Evolutionary conservation across 2,113 vertebrate species (phyloP).

Genomic region (Aegotheles bennettii): DNA sequence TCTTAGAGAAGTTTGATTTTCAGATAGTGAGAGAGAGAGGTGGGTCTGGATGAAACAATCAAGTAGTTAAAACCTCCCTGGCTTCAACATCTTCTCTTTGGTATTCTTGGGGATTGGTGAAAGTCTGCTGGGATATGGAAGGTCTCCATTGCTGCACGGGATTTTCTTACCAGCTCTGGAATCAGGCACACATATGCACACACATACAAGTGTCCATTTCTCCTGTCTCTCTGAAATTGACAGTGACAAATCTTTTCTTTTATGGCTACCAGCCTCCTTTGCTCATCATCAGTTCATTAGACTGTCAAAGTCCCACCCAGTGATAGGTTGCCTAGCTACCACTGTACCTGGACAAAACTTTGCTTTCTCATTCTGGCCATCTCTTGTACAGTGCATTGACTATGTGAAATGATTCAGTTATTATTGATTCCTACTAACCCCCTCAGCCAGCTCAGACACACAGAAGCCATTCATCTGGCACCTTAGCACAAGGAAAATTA

Average conservation of each 20-base stretch:
- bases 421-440: not conserved
- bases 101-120: not conserved
- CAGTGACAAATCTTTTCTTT: not conserved
- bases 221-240: not conserved
- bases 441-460: not conserved
- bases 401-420: not conserved
- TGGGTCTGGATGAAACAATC: not conserved
- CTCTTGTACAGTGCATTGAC: not conserved
- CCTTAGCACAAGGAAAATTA: not conserved
- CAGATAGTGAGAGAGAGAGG: not conserved
- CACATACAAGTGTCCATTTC: not conserved
- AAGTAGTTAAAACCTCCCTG: not conserved
- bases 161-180: not conserved
- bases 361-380: not conserved
- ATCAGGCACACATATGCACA: not conserved
- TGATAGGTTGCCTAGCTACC: conserved; percentile 3
- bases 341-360: conserved; percentile 13
- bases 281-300: not conserved
- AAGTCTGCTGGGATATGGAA: not conserved
- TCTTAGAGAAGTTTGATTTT: conserved; percentile 11
- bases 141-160: not conserved
- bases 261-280: not conserved
- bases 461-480: not conserved
- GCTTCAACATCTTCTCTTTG: not conserved
- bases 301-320: not conserved